A percentile compares a stretch with the other conserved stretches of the same genome.
phyloP scores from a whole-genome alignment of 2,888 invertebrate species.

The Chirona hameri region DNA sequence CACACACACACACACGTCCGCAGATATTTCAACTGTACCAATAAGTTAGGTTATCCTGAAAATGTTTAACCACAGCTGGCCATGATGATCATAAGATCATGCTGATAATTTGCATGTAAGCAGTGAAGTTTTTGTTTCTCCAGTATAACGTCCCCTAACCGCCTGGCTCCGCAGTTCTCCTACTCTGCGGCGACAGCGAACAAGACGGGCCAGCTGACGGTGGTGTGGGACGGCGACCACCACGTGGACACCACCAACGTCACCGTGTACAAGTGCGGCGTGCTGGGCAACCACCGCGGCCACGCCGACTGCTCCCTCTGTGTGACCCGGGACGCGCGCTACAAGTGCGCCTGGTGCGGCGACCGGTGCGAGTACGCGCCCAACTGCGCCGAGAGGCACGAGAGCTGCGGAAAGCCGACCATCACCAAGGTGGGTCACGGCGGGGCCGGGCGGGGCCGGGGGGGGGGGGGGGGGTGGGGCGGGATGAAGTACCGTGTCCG shows the following conservation, averaged over 20 bases:
- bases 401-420: background rate
- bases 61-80: no score
- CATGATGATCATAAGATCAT: no score
- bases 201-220: constrained; percentile 50
- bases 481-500: background rate
- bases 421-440: background rate
- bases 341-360: constrained; percentile 94
- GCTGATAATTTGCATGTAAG: no score
- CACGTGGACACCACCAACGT: constrained; percentile 87
- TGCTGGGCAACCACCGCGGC: constrained; percentile 86
- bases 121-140: no score
- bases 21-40: no score
- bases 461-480: background rate
- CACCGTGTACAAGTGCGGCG: constrained; percentile 91
- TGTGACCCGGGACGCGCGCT: constrained; percentile 76
- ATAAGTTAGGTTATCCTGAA: background rate
- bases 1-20: no score
- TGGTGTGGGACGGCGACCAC: constrained; percentile 91
- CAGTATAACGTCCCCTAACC: no score
- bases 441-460: background rate
- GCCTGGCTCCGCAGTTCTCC: background rate
- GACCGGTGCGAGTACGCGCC: constrained; percentile 60
- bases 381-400: background rate
- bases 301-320: constrained; percentile 96
- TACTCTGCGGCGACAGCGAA: constrained; percentile 83